These are phyloP conservation scores for Actinemys pallida DNA, from an alignment of 2,113 vertebrate species.

Conservation along the genomic window DNA sequence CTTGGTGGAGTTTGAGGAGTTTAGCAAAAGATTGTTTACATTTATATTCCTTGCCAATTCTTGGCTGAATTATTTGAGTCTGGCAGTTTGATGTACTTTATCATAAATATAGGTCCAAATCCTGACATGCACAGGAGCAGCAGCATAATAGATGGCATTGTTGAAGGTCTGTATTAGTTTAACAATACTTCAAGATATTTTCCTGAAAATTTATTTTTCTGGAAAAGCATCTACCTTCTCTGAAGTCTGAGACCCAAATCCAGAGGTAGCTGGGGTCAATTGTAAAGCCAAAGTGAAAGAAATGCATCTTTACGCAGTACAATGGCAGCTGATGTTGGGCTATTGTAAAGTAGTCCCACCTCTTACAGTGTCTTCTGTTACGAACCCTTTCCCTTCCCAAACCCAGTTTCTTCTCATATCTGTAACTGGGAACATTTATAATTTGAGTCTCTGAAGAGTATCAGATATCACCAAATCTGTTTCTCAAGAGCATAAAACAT, in stretches of 20 bases:
- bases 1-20: neutral
- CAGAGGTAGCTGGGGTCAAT: conserved; percentile 11
- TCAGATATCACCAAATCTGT: rapidly evolving
- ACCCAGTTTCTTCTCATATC: neutral
- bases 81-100: conserved; percentile 4
- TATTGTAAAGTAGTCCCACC: neutral
- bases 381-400: conserved; percentile 10
- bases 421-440: neutral
- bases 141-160: neutral
- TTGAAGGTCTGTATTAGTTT: conserved; percentile 7
- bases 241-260: neutral
- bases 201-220: conserved; percentile 15
- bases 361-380: conserved; percentile 6
- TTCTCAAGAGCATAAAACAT: neutral
- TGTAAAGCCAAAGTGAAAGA: conserved; percentile 24
- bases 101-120: neutral
- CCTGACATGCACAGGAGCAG: conserved; percentile 8
- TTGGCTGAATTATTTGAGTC: conserved; percentile 28
- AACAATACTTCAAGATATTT: neutral
- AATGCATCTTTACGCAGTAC: neutral
- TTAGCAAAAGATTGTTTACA: neutral
- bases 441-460: neutral
- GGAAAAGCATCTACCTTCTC: neutral
- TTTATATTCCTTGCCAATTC: conserved; percentile 26
- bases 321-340: neutral